Evolutionary conservation across 2,797 vertebrate genomes (phyloP).

Genomic region (Amblyopsis hoosieri): DNA sequence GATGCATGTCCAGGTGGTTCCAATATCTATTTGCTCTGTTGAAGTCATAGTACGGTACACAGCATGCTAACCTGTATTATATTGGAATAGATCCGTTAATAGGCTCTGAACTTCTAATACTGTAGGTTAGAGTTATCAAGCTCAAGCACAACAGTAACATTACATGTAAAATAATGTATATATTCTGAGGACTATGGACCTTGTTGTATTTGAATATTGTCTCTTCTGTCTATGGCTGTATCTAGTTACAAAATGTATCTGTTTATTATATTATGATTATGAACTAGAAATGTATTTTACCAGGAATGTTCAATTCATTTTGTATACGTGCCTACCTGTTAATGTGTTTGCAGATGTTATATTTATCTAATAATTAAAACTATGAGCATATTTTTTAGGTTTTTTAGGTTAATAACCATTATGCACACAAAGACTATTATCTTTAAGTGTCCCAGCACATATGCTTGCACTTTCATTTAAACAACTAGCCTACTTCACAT

Average conservation of each 20-base stretch:
- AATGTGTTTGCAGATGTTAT: slow-evolving; percentile 45
- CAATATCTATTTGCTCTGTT: slow-evolving; percentile 10
- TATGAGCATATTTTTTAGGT: slow-evolving; percentile 16
- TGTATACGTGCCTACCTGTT: slow-evolving; percentile 40
- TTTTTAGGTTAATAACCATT: not conserved
- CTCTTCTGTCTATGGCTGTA: slow-evolving; percentile 38
- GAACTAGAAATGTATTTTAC: slow-evolving; percentile 29
- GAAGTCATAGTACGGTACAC: not conserved
- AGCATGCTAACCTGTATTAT: slow-evolving; percentile 18
- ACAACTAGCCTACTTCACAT: too few species aligned
- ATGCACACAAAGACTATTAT: too few species aligned
- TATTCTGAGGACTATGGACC: slow-evolving; percentile 44
- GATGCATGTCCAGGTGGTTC: slow-evolving; percentile 28
- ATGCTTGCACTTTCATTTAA: too few species aligned
- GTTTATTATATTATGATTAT: slow-evolving; percentile 11
- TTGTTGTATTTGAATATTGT: slow-evolving; percentile 45
- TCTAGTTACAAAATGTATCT: slow-evolving; percentile 24
- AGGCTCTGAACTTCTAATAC: slow-evolving; percentile 23
- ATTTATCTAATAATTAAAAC: slow-evolving; percentile 40
- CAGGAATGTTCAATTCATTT: slow-evolving; percentile 22
- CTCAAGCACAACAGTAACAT: slow-evolving; percentile 64
- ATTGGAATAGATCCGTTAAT: slow-evolving; percentile 10
- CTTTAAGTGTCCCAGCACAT: too few species aligned
- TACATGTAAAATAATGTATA: slow-evolving; percentile 63
- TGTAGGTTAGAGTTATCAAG: slow-evolving; percentile 37